These are phyloP conservation scores for Cyanoderma ruficeps DNA, from an alignment of 2,113 vertebrate species.

Conservation along the genomic window DNA sequence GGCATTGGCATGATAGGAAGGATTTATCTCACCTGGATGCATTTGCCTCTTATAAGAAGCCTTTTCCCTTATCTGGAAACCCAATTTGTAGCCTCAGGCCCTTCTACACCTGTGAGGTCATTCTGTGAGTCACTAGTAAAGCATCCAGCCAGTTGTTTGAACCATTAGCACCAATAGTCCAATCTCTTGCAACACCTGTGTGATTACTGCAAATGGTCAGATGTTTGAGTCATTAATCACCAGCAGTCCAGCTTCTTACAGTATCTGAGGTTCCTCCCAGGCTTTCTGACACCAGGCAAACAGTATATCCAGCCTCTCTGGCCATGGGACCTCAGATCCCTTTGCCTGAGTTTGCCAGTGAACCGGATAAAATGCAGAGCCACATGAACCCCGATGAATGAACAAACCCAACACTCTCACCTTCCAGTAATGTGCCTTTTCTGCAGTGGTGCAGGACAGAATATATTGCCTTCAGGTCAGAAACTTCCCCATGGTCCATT, in stretches of 20 bases:
- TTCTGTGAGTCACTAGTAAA: not conserved
- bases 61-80: not conserved
- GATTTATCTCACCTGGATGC: not conserved
- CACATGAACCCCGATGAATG: fast-evolving
- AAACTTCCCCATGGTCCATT: not conserved
- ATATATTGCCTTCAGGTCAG: not conserved
- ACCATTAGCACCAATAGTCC: too few species aligned
- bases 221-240: not conserved
- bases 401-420: not conserved
- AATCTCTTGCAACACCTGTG: too few species aligned
- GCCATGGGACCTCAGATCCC: not conserved
- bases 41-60: not conserved
- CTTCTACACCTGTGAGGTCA: not conserved
- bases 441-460: not conserved
- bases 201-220: not conserved
- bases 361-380: not conserved
- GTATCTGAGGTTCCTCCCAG: not conserved
- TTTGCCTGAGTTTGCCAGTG: not conserved
- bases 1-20: not conserved
- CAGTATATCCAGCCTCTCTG: not conserved
- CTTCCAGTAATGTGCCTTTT: not conserved
- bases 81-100: not conserved
- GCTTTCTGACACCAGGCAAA: not conserved
- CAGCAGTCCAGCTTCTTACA: not conserved
- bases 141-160: not conserved